A percentile compares a stretch with the other conserved stretches of the same genome.
Evolutionary conservation across 2,797 vertebrate genomes (phyloP).

Genomic region (Hirundo rustica): DNA sequence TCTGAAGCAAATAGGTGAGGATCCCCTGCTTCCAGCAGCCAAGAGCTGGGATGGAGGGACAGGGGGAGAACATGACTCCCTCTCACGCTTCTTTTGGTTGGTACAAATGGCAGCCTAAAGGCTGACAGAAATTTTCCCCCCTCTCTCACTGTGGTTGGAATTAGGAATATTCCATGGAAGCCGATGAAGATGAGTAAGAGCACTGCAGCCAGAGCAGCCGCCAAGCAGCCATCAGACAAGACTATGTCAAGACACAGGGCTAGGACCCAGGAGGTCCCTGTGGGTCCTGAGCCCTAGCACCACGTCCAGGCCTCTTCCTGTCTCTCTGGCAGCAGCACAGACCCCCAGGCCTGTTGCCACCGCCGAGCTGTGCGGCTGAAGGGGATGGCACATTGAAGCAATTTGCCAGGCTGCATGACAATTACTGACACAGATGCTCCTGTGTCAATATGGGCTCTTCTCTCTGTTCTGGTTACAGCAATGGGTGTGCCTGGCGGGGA

Average conservation of each 20-base stretch:
- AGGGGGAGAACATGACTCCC: not conserved
- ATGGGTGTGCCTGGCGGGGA: conserved; percentile 66
- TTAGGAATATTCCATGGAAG: not conserved
- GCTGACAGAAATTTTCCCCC: rapidly evolving
- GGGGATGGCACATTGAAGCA: conserved; percentile 49
- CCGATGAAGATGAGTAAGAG: not conserved
- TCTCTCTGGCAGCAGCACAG: not conserved
- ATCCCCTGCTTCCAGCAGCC: not conserved
- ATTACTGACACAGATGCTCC: conserved; percentile 72
- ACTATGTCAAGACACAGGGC: not conserved
- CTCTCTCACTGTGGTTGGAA: not conserved
- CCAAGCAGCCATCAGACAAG: not conserved
- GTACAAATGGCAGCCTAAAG: not conserved
- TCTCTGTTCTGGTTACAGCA: conserved; percentile 30
- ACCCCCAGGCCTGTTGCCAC: not conserved
- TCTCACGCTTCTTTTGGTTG: not conserved
- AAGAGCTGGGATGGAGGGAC: not conserved
- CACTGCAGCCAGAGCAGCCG: not conserved
- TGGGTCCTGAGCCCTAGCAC: not conserved
- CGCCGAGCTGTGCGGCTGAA: not conserved
- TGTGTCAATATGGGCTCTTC: conserved; percentile 72
- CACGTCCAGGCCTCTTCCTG: not conserved
- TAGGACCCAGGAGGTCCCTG: not conserved
- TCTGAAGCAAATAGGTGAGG: not conserved
- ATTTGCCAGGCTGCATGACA: conserved; percentile 63